These are phyloP conservation scores for Plotosus lineatus DNA, from an alignment of 2,113 vertebrate species.

Conservation along the genomic window DNA sequence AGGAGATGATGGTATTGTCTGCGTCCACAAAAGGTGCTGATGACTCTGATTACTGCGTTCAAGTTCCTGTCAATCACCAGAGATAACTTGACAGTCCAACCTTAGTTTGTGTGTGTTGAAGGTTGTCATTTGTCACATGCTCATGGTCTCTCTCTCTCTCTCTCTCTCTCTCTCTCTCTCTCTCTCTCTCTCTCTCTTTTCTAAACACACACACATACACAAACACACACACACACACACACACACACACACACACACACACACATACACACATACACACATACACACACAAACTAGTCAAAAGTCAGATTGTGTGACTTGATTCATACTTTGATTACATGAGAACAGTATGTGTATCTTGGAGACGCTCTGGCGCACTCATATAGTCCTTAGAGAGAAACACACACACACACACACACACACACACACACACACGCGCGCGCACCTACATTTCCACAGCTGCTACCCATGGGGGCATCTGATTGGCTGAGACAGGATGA, in stretches of 20 bases:
- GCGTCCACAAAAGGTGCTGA: background rate
- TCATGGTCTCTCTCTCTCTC: background rate
- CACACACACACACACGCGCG: conserved; percentile 52
- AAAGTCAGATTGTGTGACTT: background rate
- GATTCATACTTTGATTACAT: conserved; percentile 3
- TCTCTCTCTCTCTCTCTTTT: too few relatives aligned
- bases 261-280: conserved; percentile 25
- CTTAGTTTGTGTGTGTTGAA: background rate
- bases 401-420: conserved; percentile 32
- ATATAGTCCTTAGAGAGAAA: conserved; percentile 10
- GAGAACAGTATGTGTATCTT: conserved; percentile 21
- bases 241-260: too few relatives aligned
- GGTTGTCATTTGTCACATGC: background rate
- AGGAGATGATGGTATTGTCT: conserved; percentile 60
- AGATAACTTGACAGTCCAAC: background rate
- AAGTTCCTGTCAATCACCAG: background rate
- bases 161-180: too few relatives aligned
- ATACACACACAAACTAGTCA: background rate
- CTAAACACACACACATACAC: too few relatives aligned
- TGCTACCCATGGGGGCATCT: conserved; percentile 71
- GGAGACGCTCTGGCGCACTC: conserved; percentile 33
- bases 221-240: too few relatives aligned
- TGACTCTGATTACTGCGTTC: conserved; percentile 7
- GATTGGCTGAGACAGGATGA: conserved; percentile 72
- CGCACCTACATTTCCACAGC: conserved; percentile 68